Evolutionary conservation across 2,888 invertebrate genomes (phyloP).

Genomic region (Pseudococcus jackbeardsleyi): DNA sequence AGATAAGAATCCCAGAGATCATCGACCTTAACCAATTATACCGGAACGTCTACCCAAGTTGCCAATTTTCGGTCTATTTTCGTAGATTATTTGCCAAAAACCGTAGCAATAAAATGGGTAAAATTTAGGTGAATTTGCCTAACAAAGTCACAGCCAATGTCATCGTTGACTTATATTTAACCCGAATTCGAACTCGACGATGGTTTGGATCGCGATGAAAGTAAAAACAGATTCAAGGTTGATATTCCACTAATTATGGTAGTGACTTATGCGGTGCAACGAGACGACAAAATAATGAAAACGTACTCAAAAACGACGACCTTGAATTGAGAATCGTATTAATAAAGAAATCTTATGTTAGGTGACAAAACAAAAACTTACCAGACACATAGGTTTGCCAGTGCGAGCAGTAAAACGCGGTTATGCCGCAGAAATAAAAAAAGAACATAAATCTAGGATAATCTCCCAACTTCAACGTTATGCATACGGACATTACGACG

Average conservation of each 20-base stretch:
- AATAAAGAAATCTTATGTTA: not conserved
- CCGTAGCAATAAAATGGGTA: not conserved
- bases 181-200: conserved; percentile 12
- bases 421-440: conserved; percentile 94
- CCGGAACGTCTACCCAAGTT: not conserved
- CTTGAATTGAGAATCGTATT: conserved; percentile 30
- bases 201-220: not conserved
- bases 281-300: conserved; percentile 24
- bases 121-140: conserved; percentile 30
- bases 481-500: conserved; percentile 95
- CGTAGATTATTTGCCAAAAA: not conserved
- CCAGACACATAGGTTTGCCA: conserved; percentile 99
- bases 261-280: conserved; percentile 38
- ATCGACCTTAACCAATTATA: conserved; percentile 7
- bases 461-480: conserved; percentile 91
- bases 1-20: not conserved
- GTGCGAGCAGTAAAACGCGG: conserved; percentile 98
- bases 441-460: conserved; percentile 96
- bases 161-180: conserved; percentile 28
- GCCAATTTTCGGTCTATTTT: conserved; percentile 24
- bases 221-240: conserved; percentile 47
- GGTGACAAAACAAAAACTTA: conserved; percentile 81
- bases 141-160: conserved; percentile 41
- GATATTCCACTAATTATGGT: conserved; percentile 18
- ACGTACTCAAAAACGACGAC: conserved; percentile 9